Percentiles rank a stretch among this genome's conserved stretches.
These are phyloP conservation scores for Eumerus sabulonum DNA, from an alignment of 2,888 invertebrate genomes.

Conservation along the genomic window DNA sequence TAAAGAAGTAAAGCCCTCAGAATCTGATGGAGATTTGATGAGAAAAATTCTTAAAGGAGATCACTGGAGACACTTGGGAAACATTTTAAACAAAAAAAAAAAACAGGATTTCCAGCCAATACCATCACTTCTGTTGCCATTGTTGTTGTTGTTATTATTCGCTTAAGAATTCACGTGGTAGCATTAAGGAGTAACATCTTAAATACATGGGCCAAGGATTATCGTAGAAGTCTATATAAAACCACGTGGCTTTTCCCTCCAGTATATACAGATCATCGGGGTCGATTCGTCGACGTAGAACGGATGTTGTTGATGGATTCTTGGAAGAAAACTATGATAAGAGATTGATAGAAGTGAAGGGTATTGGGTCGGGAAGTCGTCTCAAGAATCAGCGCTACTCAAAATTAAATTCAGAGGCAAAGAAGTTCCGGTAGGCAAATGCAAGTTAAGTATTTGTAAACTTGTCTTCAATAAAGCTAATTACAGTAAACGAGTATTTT, in stretches of 20 bases:
- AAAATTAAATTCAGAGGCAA: slow-evolving; percentile 16
- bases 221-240: slow-evolving; percentile 39
- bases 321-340: background rate
- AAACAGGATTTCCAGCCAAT: no score
- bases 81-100: background rate
- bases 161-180: no score
- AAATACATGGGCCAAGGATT: slow-evolving; percentile 40
- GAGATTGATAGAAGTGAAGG: background rate
- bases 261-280: background rate
- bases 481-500: no score
- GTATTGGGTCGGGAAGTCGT: background rate
- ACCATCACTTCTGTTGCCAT: no score
- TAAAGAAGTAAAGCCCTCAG: slow-evolving; percentile 2
- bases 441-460: no score
- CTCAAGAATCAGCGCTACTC: slow-evolving; percentile 21
- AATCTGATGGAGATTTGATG: slow-evolving; percentile 22
- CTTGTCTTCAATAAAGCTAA: no score
- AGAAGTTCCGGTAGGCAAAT: no score
- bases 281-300: background rate
- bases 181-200: slow-evolving; percentile 11
- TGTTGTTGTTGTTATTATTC: no score
- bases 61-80: slow-evolving; percentile 26
- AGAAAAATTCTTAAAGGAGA: slow-evolving; percentile 17
- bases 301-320: background rate
- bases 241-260: slow-evolving; percentile 22